Conservation (phyloP, 2,888 invertebrate genomes). For the Agonopterix subpropinquella region DNA sequence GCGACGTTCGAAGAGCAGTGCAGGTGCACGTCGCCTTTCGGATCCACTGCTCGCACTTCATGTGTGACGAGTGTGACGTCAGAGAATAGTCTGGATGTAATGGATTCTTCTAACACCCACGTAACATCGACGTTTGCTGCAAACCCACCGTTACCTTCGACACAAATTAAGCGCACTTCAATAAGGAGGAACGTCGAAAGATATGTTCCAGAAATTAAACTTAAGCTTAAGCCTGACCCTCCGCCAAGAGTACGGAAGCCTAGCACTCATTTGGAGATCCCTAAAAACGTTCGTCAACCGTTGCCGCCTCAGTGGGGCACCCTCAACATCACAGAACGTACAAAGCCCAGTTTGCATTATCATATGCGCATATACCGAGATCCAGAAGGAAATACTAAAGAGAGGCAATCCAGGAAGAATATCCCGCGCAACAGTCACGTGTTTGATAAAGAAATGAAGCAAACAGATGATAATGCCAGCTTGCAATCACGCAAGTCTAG, state of each 20-base stretch:
- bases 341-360: conserved; percentile 68
- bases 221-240: conserved; percentile 65
- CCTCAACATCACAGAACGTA: conserved; percentile 61
- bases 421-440: conserved; percentile 51
- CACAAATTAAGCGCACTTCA: conserved; percentile 69
- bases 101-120: conserved; percentile 68
- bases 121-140: conserved; percentile 69
- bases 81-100: conserved; percentile 72
- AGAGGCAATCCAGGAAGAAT: conserved; percentile 47
- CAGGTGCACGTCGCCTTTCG: conserved; percentile 83
- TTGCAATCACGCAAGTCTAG: conserved; percentile 46
- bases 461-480: conserved; percentile 23
- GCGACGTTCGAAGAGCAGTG: conserved; percentile 82
- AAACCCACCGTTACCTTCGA: conserved; percentile 56
- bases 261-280: conserved; percentile 61
- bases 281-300: conserved; percentile 63
- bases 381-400: conserved; percentile 28
- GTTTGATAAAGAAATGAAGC: conserved; percentile 38
- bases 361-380: conserved; percentile 71
- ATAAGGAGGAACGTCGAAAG: conserved; percentile 59
- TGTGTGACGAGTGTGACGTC: conserved; percentile 75
- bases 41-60: conserved; percentile 82
- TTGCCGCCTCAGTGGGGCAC: conserved; percentile 67
- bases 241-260: conserved; percentile 65
- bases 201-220: conserved; percentile 57